A percentile compares a stretch with the other conserved stretches of the same genome.
Evolutionary conservation across 2,888 invertebrate genomes (phyloP).

Genomic region (Biston betularia): DNA sequence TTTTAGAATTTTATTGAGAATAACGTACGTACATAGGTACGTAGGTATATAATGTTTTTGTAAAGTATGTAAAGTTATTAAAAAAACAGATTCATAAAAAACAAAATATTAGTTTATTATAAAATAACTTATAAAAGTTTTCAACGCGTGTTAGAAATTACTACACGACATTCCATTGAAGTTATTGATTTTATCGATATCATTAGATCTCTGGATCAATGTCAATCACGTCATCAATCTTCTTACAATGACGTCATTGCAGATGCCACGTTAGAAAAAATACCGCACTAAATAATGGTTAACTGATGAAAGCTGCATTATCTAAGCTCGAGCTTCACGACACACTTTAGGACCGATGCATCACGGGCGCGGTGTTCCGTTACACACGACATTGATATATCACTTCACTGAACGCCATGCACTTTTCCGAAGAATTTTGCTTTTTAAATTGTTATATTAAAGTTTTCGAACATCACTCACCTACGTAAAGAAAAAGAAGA

Average conservation of each 20-base stretch:
- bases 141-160: not conserved
- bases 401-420: conserved; percentile 72
- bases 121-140: conserved; percentile 6
- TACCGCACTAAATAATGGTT: conserved; percentile 16
- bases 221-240: conserved; percentile 28
- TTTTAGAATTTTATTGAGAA: not conserved
- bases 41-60: too few species aligned
- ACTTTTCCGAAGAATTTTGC: conserved; percentile 47
- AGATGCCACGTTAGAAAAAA: conserved; percentile 15
- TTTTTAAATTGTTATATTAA: conserved; percentile 60
- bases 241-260: conserved; percentile 35
- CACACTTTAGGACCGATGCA: conserved; percentile 53
- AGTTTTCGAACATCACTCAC: conserved; percentile 67
- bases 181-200: not conserved
- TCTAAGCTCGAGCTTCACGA: conserved; percentile 45
- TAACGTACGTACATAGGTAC: too few species aligned
- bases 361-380: conserved; percentile 53
- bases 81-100: not conserved
- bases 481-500: conserved; percentile 82
- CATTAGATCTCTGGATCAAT: conserved; percentile 14
- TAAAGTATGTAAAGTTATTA: not conserved
- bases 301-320: conserved; percentile 4
- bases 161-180: not conserved
- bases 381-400: conserved; percentile 60
- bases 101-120: conserved; percentile 4